Evolutionary conservation across 2,888 invertebrate genomes (phyloP).

Genomic region (Steinernema carpocapsae): DNA sequence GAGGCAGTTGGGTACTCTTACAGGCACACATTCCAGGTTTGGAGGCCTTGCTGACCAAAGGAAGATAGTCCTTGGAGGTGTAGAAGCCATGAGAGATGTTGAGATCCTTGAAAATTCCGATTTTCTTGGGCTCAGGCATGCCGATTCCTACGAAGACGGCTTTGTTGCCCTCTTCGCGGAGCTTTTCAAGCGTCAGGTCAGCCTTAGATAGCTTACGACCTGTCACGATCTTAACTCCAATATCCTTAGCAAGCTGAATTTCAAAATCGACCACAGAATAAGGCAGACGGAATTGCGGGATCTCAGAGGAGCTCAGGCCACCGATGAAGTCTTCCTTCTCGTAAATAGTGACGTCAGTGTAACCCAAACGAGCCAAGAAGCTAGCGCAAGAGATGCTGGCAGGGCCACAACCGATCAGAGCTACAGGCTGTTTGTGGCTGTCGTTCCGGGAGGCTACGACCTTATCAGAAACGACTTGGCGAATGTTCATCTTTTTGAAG

Average conservation of each 20-base stretch:
- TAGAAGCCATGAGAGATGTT: conserved; percentile 84
- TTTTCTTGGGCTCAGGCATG: conserved; percentile 83
- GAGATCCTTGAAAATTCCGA: conserved; percentile 73
- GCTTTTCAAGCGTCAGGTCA: conserved; percentile 73
- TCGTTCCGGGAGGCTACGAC: conserved; percentile 58
- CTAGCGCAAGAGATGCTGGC: conserved; percentile 95
- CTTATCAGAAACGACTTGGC: conserved; percentile 82
- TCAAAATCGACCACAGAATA: conserved; percentile 90
- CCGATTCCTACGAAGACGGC: conserved; percentile 79
- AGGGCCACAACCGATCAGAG: conserved; percentile 90
- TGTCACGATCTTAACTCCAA: conserved; percentile 83
- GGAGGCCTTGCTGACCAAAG: conserved; percentile 84
- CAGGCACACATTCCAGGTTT: conserved; percentile 87
- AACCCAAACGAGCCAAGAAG: conserved; percentile 90
- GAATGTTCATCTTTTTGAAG: conserved; percentile 90
- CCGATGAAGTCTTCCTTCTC: conserved; percentile 87
- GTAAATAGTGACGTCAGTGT: conserved; percentile 86
- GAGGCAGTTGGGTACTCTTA: conserved; percentile 77
- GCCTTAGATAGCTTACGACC: conserved; percentile 77
- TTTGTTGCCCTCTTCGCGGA: conserved; percentile 76
- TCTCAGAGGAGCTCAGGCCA: conserved; percentile 90
- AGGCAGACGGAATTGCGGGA: conserved; percentile 94
- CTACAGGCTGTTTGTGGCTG: conserved; percentile 74
- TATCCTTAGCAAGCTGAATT: conserved; percentile 84
- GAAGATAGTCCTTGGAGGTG: conserved; percentile 91